Base-by-base conservation (phyloP, 2,888 invertebrate species). In the Epistrophe eligans region DNA sequence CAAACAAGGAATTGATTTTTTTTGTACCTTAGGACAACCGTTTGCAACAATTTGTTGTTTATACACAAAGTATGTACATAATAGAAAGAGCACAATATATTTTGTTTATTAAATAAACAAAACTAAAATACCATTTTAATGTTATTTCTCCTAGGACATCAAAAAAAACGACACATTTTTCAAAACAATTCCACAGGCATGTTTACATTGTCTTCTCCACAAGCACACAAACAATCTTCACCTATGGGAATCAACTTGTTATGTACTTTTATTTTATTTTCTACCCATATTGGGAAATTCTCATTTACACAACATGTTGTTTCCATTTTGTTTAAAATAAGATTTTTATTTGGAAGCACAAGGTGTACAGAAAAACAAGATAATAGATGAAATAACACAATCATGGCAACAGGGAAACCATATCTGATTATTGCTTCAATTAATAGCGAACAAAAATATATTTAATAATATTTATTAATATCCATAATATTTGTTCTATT, bases 211-310 rank as follows among this genome's bases (percentile, higher is more conserved):
- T 43, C 24, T 40, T 62, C 10, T 13, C 4, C 40, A 15, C 60
- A 62, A 40, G 11, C 19, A 62, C 24, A 4, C 43, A 43, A 62
- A 62, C 62, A 43, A 62, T 19, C 40, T 24, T 62, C 24, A 17
- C 62, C 40, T 62, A 6, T 62, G 62, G n/a, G 62, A 62, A 62
- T 62, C 3, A 66, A 79, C 64, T 72, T 48, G 72, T 48, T 66
- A 32, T 43, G 38, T 57, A 57, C 32, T 48, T 11, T 72, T 57
- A 24, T 32, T 38, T 40, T 62, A 62, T 40, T 62, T 62, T 15
- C 15, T 43, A 50, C n/a, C 79, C 71, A 79, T 71, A 77, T 71
- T 71, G 11, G 79, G 70, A 79, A 35, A 62, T 70, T 64, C 15
- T 6, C 13, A 72, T 19, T 60, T 7, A 19, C 17, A 72, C 79